phyloP scores from a whole-genome alignment of 2,113 vertebrate genomes.

The Gavialis gangeticus region DNA sequence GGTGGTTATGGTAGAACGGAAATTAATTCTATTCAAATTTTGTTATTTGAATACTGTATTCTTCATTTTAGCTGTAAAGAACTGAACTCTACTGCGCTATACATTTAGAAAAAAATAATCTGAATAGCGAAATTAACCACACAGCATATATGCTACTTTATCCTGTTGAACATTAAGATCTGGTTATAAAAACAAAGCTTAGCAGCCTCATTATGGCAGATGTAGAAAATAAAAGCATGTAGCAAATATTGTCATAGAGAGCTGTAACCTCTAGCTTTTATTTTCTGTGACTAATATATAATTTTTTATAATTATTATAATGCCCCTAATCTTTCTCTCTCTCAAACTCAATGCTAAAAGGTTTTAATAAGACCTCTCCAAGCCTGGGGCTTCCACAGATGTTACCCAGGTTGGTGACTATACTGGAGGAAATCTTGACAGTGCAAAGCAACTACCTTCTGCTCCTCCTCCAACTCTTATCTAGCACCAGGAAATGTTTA shows the following conservation, averaged over 20 bases:
- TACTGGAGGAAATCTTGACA: neutral
- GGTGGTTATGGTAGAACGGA: neutral
- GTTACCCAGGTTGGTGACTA: neutral
- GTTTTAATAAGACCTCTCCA: neutral
- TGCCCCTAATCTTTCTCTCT: neutral
- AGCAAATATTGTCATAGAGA: slow-evolving; percentile 5
- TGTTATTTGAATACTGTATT: neutral
- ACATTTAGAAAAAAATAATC: neutral
- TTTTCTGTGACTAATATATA: neutral
- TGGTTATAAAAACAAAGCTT: neutral
- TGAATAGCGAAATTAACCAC: neutral
- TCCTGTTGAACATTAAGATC: neutral
- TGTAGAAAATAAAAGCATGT: neutral
- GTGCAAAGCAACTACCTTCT: too few species aligned
- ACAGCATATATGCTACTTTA: neutral
- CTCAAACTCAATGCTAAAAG: neutral
- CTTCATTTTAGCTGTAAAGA: neutral
- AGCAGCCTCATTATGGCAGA: neutral
- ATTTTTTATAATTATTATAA: neutral
- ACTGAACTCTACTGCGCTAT: neutral
- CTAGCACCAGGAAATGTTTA: too few species aligned
- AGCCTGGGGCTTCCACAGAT: neutral
- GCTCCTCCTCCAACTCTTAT: too few species aligned
- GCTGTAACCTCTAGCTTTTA: neutral
- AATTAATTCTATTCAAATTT: neutral